Conservation (phyloP, 1,140 invertebrate genomes). For the Ruditapes philippinarum region DNA sequence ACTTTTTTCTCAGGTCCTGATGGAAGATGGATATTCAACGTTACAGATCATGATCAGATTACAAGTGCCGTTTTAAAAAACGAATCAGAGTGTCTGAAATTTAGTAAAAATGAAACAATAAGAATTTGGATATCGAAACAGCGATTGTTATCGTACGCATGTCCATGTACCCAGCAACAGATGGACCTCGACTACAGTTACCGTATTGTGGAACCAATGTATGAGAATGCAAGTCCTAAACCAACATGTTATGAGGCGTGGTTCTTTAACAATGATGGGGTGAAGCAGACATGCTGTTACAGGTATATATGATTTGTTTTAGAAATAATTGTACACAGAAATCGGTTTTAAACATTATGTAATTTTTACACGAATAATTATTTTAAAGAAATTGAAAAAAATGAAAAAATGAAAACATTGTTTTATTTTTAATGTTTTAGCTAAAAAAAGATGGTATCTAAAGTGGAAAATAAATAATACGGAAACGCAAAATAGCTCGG, state of each 20-base stretch:
- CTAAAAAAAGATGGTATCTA: no score
- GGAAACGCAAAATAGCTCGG: no score
- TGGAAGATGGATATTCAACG: slow-evolving; percentile 13
- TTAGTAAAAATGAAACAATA: neutral
- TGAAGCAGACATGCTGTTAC: slow-evolving; percentile 41
- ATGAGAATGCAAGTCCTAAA: neutral
- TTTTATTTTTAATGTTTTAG: no score
- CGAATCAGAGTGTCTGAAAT: neutral
- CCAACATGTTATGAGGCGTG: slow-evolving; percentile 30
- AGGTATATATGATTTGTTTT: no score
- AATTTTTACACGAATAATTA: no score
- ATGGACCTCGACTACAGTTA: slow-evolving; percentile 28
- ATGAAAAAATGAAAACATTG: no score
- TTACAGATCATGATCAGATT: neutral
- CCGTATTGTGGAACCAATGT: neutral
- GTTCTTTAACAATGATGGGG: slow-evolving; percentile 29
- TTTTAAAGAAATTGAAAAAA: no score
- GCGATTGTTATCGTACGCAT: neutral
- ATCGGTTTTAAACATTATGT: no score
- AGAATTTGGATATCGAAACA: neutral
- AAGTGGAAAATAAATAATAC: no score
- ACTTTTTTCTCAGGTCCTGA: neutral
- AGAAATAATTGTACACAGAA: no score
- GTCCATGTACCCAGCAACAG: slow-evolving; percentile 8
- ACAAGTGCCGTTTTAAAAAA: neutral